Percentiles rank a stretch among this genome's conserved stretches.
phyloP scores from a whole-genome alignment of 1,140 invertebrate genomes.

The Whitmania pigra region DNA sequence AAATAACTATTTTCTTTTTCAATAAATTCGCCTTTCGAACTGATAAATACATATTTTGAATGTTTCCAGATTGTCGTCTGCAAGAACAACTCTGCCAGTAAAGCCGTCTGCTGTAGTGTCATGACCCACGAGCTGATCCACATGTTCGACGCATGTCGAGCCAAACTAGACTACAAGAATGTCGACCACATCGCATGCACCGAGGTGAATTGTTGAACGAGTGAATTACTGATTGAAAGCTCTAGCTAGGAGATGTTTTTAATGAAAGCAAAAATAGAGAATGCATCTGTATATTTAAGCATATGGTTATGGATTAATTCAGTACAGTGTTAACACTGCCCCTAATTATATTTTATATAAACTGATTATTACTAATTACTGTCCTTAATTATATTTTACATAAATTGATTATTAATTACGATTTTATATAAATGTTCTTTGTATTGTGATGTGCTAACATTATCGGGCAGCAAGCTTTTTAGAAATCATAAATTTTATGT shows the following conservation, averaged over 20 bases:
- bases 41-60: too few species aligned
- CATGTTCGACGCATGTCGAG: constrained; percentile 86
- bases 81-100: constrained; percentile 52
- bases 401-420: background rate
- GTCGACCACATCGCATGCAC: constrained; percentile 86
- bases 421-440: background rate
- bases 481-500: background rate
- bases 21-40: too few species aligned
- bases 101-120: constrained; percentile 44
- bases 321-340: background rate
- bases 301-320: background rate
- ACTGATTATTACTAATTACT: too few species aligned
- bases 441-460: background rate
- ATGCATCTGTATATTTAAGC: too few species aligned
- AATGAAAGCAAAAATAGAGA: background rate
- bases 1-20: too few species aligned
- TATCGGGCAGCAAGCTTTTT: background rate
- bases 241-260: background rate
- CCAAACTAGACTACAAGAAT: constrained; percentile 76
- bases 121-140: constrained; percentile 85
- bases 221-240: background rate
- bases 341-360: too few species aligned
- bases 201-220: constrained; percentile 48
- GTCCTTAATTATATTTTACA: too few species aligned
- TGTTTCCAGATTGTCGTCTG: constrained; percentile 71